Evolutionary conservation across 2,797 vertebrate genomes (phyloP).

Genomic region (Hydrolagus colliei): DNA sequence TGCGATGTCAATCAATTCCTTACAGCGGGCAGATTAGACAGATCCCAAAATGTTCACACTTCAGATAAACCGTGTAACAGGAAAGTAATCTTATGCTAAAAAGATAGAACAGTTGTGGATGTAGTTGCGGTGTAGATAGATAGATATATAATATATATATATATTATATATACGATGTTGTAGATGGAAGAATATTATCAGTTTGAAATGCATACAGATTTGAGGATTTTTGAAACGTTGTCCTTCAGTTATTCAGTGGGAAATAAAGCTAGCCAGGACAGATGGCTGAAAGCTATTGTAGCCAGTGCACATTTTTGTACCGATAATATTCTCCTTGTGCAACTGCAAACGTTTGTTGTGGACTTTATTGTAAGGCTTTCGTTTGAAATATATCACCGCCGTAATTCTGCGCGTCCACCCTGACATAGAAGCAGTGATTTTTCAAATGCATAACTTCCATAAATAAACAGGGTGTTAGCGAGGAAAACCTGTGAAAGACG

Average conservation of each 20-base stretch:
- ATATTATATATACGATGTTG: neutral
- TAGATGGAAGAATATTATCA: neutral
- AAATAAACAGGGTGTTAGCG: neutral
- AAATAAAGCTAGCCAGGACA: neutral
- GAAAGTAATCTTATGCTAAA: constrained; percentile 10
- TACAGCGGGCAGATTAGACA: constrained; percentile 19
- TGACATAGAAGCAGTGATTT: neutral
- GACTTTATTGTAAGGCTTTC: neutral
- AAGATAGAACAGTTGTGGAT: neutral
- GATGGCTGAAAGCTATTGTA: neutral
- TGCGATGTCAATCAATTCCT: constrained; percentile 14
- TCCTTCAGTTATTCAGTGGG: neutral
- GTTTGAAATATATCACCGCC: neutral
- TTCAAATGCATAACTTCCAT: neutral
- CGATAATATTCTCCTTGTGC: constrained; percentile 1
- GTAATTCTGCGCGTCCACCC: neutral
- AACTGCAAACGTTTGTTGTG: neutral
- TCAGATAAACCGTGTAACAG: constrained; percentile 16
- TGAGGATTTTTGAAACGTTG: neutral
- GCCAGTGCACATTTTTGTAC: neutral
- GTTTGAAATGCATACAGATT: neutral
- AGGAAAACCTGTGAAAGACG: neutral
- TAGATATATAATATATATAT: too few species aligned
- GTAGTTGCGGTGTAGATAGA: neutral
- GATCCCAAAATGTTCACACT: neutral